Evolutionary conservation across 2,113 vertebrate species (phyloP).

Genomic region (Petromus typicus): DNA sequence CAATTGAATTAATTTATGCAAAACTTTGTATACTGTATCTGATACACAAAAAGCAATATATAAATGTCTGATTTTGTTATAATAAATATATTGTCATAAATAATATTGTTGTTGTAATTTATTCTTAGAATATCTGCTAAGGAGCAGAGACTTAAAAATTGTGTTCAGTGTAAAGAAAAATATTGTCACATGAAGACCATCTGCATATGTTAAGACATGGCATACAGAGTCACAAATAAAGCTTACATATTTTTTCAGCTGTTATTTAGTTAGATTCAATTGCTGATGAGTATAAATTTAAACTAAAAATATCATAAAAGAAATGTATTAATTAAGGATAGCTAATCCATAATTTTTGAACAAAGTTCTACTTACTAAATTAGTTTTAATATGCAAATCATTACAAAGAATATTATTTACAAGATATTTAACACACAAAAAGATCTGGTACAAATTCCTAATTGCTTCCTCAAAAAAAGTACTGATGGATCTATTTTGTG

Average conservation of each 20-base stretch:
- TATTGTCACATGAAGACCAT: neutral
- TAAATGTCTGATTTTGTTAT: too few species aligned
- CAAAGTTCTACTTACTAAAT: neutral
- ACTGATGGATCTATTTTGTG: neutral
- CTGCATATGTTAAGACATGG: neutral
- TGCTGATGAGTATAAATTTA: neutral
- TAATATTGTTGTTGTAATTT: too few species aligned
- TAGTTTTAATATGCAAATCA: neutral
- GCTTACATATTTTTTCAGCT: neutral
- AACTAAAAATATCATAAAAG: neutral
- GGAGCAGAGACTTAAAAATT: too few species aligned
- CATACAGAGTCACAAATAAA: neutral
- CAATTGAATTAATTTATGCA: too few species aligned
- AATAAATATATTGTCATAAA: too few species aligned
- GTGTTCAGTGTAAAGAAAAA: too few species aligned
- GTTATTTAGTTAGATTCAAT: neutral
- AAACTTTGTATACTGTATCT: too few species aligned
- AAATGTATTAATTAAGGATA: neutral
- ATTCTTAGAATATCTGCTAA: too few species aligned
- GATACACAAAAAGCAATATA: too few species aligned
- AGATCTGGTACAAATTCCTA: neutral
- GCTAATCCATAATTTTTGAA: conserved; percentile 8
- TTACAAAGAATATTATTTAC: neutral
- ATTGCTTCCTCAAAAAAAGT: neutral
- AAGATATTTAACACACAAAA: neutral